These are phyloP conservation scores for Lepidurus packardi DNA, from an alignment of 1,140 invertebrate genomes.

Conservation along the genomic window DNA sequence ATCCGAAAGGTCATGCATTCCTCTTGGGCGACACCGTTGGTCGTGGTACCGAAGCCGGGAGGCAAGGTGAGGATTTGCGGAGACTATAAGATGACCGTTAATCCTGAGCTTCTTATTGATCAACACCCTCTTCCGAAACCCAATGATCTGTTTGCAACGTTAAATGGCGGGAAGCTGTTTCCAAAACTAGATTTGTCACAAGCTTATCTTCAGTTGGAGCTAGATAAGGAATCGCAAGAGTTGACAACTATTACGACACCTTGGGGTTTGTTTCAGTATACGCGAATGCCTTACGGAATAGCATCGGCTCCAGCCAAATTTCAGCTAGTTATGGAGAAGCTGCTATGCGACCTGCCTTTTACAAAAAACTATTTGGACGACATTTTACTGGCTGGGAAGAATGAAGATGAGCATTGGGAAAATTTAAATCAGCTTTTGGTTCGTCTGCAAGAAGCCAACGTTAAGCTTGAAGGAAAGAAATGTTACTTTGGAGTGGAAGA, in stretches of 20 bases:
- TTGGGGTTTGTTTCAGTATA: constrained; percentile 2
- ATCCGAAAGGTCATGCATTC: constrained; percentile 43
- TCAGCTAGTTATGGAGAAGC: constrained; percentile 39
- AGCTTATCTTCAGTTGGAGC: constrained; percentile 42
- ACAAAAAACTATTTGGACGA: constrained; percentile 37
- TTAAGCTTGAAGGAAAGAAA: constrained; percentile 43
- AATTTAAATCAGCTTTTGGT: constrained; percentile 38
- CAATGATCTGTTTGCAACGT: constrained; percentile 42
- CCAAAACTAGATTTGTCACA: constrained; percentile 41
- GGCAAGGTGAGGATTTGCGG: constrained; percentile 46
- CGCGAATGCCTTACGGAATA: constrained; percentile 27
- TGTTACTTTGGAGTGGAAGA: constrained; percentile 40
- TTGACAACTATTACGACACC: constrained; percentile 42
- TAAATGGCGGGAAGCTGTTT: constrained; percentile 40
- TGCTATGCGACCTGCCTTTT: constrained; percentile 28
- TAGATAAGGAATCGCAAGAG: constrained; percentile 40
- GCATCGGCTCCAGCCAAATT: constrained; percentile 38
- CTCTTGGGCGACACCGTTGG: constrained; percentile 51
- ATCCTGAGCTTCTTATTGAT: constrained; percentile 40
- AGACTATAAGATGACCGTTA: constrained; percentile 45
- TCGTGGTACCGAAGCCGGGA: constrained; percentile 48
- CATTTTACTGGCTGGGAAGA: constrained; percentile 38
- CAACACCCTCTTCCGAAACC: constrained; percentile 42
- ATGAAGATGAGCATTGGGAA: constrained; percentile 36
- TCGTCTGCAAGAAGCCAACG: constrained; percentile 35